Percentiles rank a stretch among this genome's conserved stretches.
These are phyloP conservation scores for Rhinoraja longicauda DNA, from an alignment of 2,797 vertebrate species.

Conservation along the genomic window DNA sequence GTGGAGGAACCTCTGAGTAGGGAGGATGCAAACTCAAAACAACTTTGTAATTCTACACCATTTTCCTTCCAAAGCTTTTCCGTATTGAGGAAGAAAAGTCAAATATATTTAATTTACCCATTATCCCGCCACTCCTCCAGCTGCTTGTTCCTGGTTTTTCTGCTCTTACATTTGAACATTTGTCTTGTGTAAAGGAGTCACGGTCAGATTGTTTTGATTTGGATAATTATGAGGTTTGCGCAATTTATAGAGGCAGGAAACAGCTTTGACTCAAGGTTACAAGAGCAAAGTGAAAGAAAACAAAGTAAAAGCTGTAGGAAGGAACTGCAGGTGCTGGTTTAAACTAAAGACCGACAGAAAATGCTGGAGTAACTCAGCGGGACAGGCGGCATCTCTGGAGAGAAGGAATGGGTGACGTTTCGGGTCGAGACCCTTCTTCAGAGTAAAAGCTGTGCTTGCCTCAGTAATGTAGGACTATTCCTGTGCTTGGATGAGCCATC, in stretches of 20 bases:
- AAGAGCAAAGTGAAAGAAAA: background rate
- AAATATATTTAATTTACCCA: background rate
- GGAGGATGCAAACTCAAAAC: background rate
- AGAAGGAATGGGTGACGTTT: no score
- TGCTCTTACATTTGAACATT: background rate
- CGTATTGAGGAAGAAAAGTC: background rate
- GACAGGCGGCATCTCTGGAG: no score
- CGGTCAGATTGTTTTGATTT: conserved; percentile 25
- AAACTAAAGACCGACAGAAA: no score
- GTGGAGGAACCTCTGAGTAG: background rate
- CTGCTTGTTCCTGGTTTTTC: background rate
- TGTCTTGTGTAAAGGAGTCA: background rate
- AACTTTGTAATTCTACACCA: background rate
- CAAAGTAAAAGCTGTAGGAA: background rate
- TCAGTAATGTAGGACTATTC: background rate
- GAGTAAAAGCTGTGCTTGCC: background rate
- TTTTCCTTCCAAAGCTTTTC: background rate
- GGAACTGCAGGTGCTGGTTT: no score
- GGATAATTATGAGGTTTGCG: background rate
- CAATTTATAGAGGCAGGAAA: conserved; percentile 12
- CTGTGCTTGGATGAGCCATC: background rate
- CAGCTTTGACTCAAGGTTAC: background rate
- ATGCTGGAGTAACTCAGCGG: no score
- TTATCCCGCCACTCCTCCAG: conserved; percentile 4
- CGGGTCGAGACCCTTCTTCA: no score